Evolutionary conservation across 2,113 vertebrate species (phyloP), one percentile per base, ranked within the genome.

Genomic region (Protobothrops flavoviridis): DNA sequence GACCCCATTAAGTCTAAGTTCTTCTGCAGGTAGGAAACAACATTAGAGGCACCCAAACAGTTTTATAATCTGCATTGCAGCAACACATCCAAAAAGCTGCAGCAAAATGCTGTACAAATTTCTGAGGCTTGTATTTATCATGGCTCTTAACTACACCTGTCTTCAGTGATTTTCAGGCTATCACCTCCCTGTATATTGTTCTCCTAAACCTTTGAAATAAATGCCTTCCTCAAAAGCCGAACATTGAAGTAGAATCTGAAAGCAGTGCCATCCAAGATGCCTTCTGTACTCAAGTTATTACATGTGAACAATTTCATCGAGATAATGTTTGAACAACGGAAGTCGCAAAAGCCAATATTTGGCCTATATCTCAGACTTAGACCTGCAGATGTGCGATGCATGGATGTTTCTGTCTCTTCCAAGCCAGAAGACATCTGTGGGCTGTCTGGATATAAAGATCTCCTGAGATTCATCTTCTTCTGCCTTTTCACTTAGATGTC

Each of bases 31-130:
- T 91, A 93, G 21, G 64, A 89, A 94, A 85, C 0, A 88, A 61
- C 0, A 0, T 96, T 57, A 74, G 69, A 69, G 90, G 89, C 90
- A 92, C 26, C 89, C 74, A 81, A 74, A 87, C 15, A 0, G 0
- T 12, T 92, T 94, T 89, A 92, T 86, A 24, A 95, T 29, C 93
- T 15, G 24, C 69, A 93, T 91, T 43, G 90, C 23, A 11, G 8
- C 12, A 92, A 0, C 53, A 93, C 85, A 93, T 0, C 55, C 43
- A 91, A 59, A 81, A 93, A 57, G 85, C 0, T 0, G 9, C 1
- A 94, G 57, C 26, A 29, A 94, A 95, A 87, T 43, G 93, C 39
- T 86, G 69, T 93, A 48, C 64, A 85, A 43, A 89, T 89, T 96
- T 87, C 85, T 94, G 57, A 64, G 61, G 69, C 92, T 90, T 91